Percentiles rank a stretch among this genome's conserved stretches.
Conservation (phyloP, 2,113 vertebrate genomes). For the Aythya baeri region DNA sequence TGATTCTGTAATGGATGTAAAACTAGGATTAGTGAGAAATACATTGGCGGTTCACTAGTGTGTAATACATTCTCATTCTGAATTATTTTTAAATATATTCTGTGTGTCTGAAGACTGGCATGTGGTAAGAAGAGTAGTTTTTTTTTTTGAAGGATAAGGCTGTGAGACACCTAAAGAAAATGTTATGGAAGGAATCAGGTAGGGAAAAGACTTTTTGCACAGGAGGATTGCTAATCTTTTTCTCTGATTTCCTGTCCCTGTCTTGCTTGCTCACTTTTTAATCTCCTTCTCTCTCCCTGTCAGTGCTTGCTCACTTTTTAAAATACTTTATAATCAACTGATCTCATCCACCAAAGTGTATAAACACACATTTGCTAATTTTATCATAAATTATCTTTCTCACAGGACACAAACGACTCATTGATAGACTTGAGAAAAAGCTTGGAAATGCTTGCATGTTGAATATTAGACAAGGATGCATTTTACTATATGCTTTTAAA, state of each 20-base stretch:
- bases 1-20: background rate
- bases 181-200: background rate
- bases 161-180: background rate
- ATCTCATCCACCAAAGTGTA: background rate
- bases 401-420: background rate
- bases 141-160: background rate
- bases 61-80: background rate
- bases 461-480: fast-evolving
- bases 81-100: background rate
- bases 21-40: background rate
- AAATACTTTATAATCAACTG: background rate
- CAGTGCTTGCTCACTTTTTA: background rate
- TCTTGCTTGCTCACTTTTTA: background rate
- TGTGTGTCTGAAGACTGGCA: background rate
- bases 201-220: background rate
- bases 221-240: background rate
- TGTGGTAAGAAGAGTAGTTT: background rate
- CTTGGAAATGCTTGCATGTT: background rate
- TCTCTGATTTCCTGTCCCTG: background rate
- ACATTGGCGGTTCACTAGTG: background rate
- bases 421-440: background rate
- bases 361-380: background rate
- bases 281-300: background rate
- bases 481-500: background rate
- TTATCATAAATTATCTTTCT: background rate